These are phyloP conservation scores for Megastigmus dorsalis DNA, from an alignment of 2,888 invertebrate species.

Conservation along the genomic window DNA sequence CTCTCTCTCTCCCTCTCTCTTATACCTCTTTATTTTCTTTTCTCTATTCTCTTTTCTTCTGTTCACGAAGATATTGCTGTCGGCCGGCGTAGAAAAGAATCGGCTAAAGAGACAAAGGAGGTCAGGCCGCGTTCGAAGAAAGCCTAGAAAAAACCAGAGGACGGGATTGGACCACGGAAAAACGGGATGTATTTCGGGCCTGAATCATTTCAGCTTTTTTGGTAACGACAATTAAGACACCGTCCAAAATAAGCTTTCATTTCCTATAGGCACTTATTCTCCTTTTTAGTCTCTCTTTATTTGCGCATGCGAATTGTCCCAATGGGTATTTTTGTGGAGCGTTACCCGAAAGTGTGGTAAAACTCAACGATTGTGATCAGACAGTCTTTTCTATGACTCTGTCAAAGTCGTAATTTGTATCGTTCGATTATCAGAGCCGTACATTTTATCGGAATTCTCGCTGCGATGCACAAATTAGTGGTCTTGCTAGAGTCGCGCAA, in stretches of 20 bases:
- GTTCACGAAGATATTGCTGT: neutral
- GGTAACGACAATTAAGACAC: conserved; percentile 14
- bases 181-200: neutral
- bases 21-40: too few relatives aligned
- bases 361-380: conserved; percentile 5
- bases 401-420: conserved; percentile 44
- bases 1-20: neutral
- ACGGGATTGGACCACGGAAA: neutral
- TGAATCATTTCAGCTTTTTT: neutral
- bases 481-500: conserved; percentile 50
- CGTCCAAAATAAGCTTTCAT: neutral
- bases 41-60: neutral
- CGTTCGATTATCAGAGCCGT: conserved; percentile 46
- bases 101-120: conserved; percentile 12
- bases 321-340: neutral
- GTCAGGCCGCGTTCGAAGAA: neutral
- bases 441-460: conserved; percentile 49
- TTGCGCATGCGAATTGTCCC: neutral
- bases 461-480: conserved; percentile 40
- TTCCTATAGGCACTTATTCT: conserved; percentile 16
- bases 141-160: neutral
- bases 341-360: conserved; percentile 2
- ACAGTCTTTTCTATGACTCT: conserved; percentile 28
- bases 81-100: conserved; percentile 3
- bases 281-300: neutral